These are phyloP conservation scores for Rhadina sibilatrix DNA, from an alignment of 2,113 vertebrate genomes.

Conservation along the genomic window DNA sequence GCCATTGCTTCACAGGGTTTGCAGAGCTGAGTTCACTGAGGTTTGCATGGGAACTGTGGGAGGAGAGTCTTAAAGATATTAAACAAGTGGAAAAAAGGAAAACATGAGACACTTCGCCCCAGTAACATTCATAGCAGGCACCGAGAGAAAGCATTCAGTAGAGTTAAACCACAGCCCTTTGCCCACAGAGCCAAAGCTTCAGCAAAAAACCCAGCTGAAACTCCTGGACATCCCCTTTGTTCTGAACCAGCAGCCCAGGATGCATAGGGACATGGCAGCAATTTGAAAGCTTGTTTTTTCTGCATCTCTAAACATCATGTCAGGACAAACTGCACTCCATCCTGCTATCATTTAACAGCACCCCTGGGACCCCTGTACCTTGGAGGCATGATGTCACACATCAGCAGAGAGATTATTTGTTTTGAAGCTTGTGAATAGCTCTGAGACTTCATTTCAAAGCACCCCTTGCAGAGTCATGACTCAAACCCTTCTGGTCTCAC, in stretches of 20 bases:
- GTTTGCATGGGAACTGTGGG: not conserved
- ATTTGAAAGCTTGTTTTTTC: constrained; percentile 25
- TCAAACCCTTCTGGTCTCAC: constrained; percentile 19
- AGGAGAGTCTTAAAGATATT: not conserved
- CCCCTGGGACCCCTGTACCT: constrained; percentile 13
- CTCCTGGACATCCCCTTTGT: not conserved
- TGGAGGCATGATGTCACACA: not conserved
- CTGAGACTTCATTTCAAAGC: constrained; percentile 19
- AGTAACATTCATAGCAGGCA: not conserved
- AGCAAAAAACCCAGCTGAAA: not conserved
- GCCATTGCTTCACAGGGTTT: not conserved
- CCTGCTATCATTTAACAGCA: not conserved
- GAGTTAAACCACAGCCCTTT: not conserved
- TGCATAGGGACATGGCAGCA: not conserved
- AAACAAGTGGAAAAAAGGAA: not conserved
- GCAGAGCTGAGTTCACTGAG: not conserved
- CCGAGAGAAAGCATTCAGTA: not conserved
- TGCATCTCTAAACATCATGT: not conserved
- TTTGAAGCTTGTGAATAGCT: constrained; percentile 23
- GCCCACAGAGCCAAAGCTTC: not conserved
- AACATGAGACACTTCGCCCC: not conserved
- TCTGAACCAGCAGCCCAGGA: not conserved
- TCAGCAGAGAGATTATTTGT: constrained; percentile 34
- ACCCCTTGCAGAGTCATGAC: not conserved
- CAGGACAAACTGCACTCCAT: not conserved